These are phyloP conservation scores for Sebastes melanostomus DNA, from an alignment of 2,797 vertebrate genomes.

Conservation along the genomic window DNA sequence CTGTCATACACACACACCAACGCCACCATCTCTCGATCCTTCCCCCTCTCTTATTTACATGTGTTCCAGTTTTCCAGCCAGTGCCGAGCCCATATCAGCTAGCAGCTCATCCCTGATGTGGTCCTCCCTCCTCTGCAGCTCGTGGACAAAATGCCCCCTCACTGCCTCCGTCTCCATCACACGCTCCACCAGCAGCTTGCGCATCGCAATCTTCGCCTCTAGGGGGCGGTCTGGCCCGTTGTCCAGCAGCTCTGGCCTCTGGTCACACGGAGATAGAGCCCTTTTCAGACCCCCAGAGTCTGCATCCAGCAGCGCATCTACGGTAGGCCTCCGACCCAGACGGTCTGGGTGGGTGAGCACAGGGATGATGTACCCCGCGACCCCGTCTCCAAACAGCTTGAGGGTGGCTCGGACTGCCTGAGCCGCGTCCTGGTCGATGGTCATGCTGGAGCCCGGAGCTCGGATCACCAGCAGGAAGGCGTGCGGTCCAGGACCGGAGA, in stretches of 20 bases:
- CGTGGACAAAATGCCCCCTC: constrained; percentile 70
- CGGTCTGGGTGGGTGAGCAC: constrained; percentile 63
- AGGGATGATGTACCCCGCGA: constrained; percentile 49
- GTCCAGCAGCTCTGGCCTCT: constrained; percentile 69
- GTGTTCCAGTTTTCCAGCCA: constrained; percentile 61
- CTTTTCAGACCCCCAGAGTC: constrained; percentile 44
- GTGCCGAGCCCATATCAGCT: constrained; percentile 61
- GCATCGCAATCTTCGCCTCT: constrained; percentile 14
- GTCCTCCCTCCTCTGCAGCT: constrained; percentile 74
- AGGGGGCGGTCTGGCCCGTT: constrained; percentile 24
- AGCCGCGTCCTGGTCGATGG: constrained; percentile 7
- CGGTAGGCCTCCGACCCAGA: background rate
- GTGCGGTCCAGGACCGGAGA: constrained; percentile 72
- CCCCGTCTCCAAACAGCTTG: constrained; percentile 64
- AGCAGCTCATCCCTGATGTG: constrained; percentile 68
- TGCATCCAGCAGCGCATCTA: constrained; percentile 53
- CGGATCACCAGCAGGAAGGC: constrained; percentile 69
- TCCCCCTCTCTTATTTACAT: constrained; percentile 23
- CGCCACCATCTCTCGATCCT: background rate
- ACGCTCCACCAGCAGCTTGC: constrained; percentile 53
- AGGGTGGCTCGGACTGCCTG: constrained; percentile 25
- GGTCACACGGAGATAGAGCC: constrained; percentile 48
- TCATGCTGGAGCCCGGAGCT: constrained; percentile 32
- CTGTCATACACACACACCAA: background rate
- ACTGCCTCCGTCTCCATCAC: constrained; percentile 56